Conservation (phyloP, 1,140 invertebrate species). For the Trissolcus basalis region DNA sequence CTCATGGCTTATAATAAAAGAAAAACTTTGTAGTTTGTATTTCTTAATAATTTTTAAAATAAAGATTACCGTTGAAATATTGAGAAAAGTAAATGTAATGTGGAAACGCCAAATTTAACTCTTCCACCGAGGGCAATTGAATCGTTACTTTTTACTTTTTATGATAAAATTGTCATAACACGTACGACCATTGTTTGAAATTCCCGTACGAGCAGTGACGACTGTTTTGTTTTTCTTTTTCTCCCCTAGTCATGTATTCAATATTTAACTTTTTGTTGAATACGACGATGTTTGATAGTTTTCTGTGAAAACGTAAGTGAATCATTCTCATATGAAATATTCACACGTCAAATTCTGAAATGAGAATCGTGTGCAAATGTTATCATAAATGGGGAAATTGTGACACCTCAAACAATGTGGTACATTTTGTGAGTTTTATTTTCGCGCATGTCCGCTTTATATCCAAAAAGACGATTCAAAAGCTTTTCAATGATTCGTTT, state of each 20-base stretch:
- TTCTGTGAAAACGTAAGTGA: slow-evolving; percentile 21
- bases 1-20: slow-evolving; percentile 9
- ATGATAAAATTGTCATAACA: too few relatives aligned
- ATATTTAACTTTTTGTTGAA: slow-evolving; percentile 14
- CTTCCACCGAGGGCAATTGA: too few relatives aligned
- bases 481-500: too few relatives aligned
- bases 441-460: slow-evolving; percentile 22
- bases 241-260: background rate
- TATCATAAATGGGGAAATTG: slow-evolving; percentile 39
- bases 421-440: slow-evolving; percentile 34
- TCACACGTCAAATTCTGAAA: slow-evolving; percentile 36
- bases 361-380: slow-evolving; percentile 39
- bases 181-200: too few relatives aligned
- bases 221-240: slow-evolving; percentile 25
- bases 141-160: too few relatives aligned
- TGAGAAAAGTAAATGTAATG: too few relatives aligned
- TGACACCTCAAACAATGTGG: slow-evolving; percentile 49
- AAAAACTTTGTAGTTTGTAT: background rate
- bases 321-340: slow-evolving; percentile 37
- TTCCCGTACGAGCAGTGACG: too few relatives aligned
- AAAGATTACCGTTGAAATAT: too few relatives aligned
- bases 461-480: slow-evolving; percentile 23
- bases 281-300: slow-evolving; percentile 28
- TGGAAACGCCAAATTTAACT: too few relatives aligned
- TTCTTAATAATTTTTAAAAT: too few relatives aligned